Evolutionary conservation across 2,113 vertebrate species (phyloP).

Genomic region (Myxocyprinus asiaticus): DNA sequence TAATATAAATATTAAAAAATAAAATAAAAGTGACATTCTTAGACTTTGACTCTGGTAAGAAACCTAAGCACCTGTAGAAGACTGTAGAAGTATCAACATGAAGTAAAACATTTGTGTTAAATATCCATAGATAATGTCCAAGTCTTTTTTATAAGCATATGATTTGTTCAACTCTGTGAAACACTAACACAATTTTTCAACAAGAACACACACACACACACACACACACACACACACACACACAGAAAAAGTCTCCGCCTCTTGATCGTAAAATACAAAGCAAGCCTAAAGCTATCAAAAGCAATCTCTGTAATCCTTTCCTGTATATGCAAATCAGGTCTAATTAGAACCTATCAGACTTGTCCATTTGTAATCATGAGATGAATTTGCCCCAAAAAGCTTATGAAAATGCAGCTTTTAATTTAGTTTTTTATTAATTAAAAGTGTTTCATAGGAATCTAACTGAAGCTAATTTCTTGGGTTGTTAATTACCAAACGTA

Average conservation of each 20-base stretch:
- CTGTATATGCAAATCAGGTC: conserved; percentile 41
- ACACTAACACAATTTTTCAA: too few relatives aligned
- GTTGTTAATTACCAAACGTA: conserved; percentile 43
- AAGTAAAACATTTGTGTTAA: too few relatives aligned
- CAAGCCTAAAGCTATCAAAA: conserved; percentile 38
- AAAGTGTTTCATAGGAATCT: conserved; percentile 42
- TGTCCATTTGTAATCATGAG: conserved; percentile 55
- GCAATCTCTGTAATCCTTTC: conserved; percentile 33
- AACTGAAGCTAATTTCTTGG: conserved; percentile 36
- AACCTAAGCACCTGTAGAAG: too few relatives aligned
- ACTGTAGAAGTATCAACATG: too few relatives aligned
- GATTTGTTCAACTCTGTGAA: too few relatives aligned
- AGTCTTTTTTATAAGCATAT: too few relatives aligned
- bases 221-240: too few relatives aligned
- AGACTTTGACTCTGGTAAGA: too few relatives aligned
- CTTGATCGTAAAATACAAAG: conserved; percentile 28
- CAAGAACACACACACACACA: too few relatives aligned
- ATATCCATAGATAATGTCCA: too few relatives aligned
- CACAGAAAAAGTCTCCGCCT: background rate
- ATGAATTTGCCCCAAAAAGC: conserved; percentile 49
- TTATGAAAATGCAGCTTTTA: conserved; percentile 43
- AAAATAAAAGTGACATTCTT: too few relatives aligned
- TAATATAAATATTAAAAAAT: too few relatives aligned
- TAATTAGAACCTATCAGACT: conserved; percentile 49
- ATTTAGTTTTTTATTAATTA: conserved; percentile 51